Conservation (phyloP, 2,888 invertebrate genomes). For the Brachylomia viminalis region DNA sequence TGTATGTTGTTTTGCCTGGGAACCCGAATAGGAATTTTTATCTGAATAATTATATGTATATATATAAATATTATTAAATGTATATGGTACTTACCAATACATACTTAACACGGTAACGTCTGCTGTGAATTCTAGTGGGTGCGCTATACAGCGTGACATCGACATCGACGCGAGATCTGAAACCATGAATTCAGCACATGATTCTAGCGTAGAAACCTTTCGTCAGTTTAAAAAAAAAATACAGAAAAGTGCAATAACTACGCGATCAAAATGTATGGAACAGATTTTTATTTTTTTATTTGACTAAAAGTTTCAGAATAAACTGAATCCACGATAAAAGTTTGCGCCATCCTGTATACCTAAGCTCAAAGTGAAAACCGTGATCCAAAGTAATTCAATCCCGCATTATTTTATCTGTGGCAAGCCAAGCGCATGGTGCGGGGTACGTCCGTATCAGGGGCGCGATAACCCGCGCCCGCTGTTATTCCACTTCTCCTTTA, state of each 20-base stretch:
- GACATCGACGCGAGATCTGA: too few species aligned
- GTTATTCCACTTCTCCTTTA: constrained; percentile 47
- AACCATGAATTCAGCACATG: too few species aligned
- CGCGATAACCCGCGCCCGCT: constrained; percentile 56
- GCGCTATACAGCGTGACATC: neutral
- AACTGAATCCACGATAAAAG: too few species aligned
- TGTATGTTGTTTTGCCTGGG: too few species aligned
- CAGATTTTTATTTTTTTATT: too few species aligned
- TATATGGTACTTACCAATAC: neutral
- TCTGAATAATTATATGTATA: too few species aligned
- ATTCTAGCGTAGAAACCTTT: too few species aligned
- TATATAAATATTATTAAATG: neutral
- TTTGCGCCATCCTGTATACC: neutral
- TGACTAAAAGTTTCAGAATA: too few species aligned
- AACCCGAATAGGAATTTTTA: too few species aligned
- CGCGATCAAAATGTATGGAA: too few species aligned
- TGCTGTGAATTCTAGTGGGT: neutral
- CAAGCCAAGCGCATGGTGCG: constrained; percentile 12
- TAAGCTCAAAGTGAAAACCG: neutral
- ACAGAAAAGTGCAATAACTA: too few species aligned
- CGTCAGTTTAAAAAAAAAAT: too few species aligned
- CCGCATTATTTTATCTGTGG: constrained; percentile 54
- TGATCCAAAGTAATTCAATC: constrained; percentile 5
- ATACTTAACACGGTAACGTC: neutral
- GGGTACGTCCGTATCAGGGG: constrained; percentile 46